Evolutionary conservation across 2,797 vertebrate species (phyloP), one percentile per base, ranked within the genome.

Genomic region (Acanthurus leucopareius): DNA sequence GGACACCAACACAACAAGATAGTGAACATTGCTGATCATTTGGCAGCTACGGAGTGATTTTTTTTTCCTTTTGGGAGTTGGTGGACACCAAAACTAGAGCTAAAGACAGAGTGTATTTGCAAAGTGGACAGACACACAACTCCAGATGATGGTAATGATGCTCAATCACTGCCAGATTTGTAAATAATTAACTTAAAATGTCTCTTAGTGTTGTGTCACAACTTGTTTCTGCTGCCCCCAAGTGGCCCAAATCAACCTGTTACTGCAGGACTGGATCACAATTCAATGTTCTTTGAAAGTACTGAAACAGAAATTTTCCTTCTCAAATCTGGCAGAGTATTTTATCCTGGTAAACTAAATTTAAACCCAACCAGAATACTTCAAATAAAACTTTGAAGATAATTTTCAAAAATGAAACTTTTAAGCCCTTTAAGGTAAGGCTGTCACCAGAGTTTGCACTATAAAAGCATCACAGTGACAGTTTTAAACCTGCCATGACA

Each of bases 401-500:
- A 1, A 47, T 71, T 47, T 62, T 51, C 57, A 7, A 48, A 48
- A 47, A 32, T 68, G 20, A 42, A 38, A 54, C 44, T 57, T 52
- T 5, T 14, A 51, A 63, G 60, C 70, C 47, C 70, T 78, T 28
- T 58, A 67, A 42, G 48, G 38, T 51, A 25, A 38, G 28, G 17
- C 57, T 63, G 73, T 69, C 48, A n/a, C n/a, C 58, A 5, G 44
- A 64, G 44, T 69, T 63, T n/a, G 3, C 47, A 25, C 52, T 15
- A 48, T 58, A 32, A 81, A 82, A 52, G 48, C 48, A 4, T 67
- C 63, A 61, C 59, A 15, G 56, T 53, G 79, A 16, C 63, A 28
- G 22, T 57, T n/a, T 61, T 22, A 82, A 75, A 77, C 44, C 58
- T 14, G 65, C 40, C n/a, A 10, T 67, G 73, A 67, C 62, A 67